Evolutionary conservation across 2,888 invertebrate species (phyloP).

Genomic region (Branchipolynoe longqiensis): DNA sequence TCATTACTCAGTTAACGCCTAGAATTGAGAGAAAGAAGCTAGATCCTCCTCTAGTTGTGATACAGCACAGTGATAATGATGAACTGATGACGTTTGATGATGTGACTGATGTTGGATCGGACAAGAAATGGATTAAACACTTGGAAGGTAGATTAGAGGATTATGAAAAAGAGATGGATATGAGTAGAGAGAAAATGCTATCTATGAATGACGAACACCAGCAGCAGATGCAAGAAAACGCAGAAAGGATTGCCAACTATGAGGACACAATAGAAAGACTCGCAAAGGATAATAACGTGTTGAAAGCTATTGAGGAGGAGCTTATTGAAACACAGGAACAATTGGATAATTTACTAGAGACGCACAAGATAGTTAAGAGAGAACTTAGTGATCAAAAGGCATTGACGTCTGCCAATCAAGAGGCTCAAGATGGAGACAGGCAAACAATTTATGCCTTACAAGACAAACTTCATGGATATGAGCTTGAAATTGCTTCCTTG

Average conservation of each 20-base stretch:
- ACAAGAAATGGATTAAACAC: conserved; percentile 49
- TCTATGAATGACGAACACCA: neutral
- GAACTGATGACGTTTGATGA: neutral
- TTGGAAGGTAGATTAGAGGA: conserved; percentile 25
- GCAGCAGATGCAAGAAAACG: conserved; percentile 4
- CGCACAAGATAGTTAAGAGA: neutral
- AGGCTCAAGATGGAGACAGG: neutral
- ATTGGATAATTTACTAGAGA: conserved; percentile 3
- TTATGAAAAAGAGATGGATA: conserved; percentile 45
- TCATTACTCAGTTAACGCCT: neutral
- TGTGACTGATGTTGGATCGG: conserved; percentile 28
- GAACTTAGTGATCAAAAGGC: neutral
- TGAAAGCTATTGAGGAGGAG: neutral
- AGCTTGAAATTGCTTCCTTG: neutral
- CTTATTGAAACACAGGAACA: neutral
- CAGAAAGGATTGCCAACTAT: conserved; percentile 30
- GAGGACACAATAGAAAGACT: conserved; percentile 19
- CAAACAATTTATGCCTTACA: neutral
- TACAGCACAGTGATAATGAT: conserved; percentile 30
- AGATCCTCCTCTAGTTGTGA: conserved; percentile 13
- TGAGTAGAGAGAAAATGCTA: neutral
- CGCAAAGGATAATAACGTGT: neutral
- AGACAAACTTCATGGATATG: neutral
- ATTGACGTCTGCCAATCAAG: neutral
- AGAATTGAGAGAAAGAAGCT: too few species aligned